Evolutionary conservation across 2,888 invertebrate genomes (phyloP).

Genomic region (Diaphora mendica): DNA sequence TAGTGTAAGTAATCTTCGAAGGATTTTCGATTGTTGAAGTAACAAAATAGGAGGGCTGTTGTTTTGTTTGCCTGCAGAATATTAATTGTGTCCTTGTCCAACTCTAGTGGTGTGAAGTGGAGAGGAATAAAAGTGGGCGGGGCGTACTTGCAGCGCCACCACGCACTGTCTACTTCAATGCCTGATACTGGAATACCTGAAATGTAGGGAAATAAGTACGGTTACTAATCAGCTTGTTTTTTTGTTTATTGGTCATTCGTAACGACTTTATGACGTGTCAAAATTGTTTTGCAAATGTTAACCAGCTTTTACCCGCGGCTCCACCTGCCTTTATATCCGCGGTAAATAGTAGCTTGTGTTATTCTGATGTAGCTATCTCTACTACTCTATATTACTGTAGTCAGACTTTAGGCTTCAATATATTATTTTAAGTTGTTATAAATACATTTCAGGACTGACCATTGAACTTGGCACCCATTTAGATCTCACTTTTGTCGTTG

Average conservation of each 20-base stretch:
- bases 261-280: background rate
- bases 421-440: too few species aligned
- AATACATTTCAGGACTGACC: too few species aligned
- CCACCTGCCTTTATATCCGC: too few species aligned
- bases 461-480: too few species aligned
- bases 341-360: background rate
- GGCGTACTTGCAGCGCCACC: constrained; percentile 93
- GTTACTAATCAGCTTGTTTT: background rate
- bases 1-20: constrained; percentile 89
- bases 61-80: constrained; percentile 72
- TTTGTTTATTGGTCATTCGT: background rate
- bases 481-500: too few species aligned
- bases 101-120: constrained; percentile 79
- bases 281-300: background rate
- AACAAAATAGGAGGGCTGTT: constrained; percentile 91
- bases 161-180: constrained; percentile 91
- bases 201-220: background rate
- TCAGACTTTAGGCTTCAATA: too few species aligned
- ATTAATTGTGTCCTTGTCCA: constrained; percentile 69
- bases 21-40: constrained; percentile 91
- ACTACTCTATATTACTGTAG: too few species aligned
- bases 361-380: background rate
- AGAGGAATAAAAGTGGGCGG: constrained; percentile 90
- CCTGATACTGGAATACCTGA: constrained; percentile 88
- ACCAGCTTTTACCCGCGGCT: too few species aligned